Base-by-base conservation (phyloP, 1,140 invertebrate genomes). In the Octopus bimaculoides region DNA sequence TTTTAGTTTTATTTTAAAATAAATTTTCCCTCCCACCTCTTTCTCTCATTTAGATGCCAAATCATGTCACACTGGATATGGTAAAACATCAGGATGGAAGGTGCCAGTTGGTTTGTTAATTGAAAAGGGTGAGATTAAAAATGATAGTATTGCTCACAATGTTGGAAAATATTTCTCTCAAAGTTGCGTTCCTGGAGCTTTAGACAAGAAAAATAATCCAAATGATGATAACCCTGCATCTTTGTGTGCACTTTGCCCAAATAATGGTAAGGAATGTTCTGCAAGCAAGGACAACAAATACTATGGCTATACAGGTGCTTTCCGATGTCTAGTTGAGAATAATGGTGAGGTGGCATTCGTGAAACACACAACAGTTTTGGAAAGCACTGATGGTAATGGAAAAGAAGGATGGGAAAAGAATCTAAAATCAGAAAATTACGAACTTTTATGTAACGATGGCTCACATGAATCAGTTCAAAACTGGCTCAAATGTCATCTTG, bases 81-180 rank as follows among this genome's bases (percentile, higher is more conserved):
- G 94, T 81, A 95, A 93, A 78, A 96, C 95, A 0, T 96, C 96
- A 1, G 97, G 97, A 6, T 99, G 97, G 97, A 93, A 98, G 0
- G 95, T 97, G 85, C 97, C 97, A 0, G 89, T 98, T 85, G 96
- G 96, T 0, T 96, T 95, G 87, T 91, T 98, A 0, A 92, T 98
- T 17, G 95, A 95, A n/a, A 98, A 97, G 86, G 93, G 94, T 41
- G 95, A 96, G 93, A 96, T 98, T 80, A n/a, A 97, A 86, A 95
- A 95, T 9, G 97, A 96, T 87, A 94, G 97, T 90, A 95, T 96
- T 0, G 92, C 96, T 7, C 92, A 94, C 80, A 95, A 96, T 0
- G 96, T 96, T 0, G 94, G 82, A n/a, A 78, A 98, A 90, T 98
- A 97, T 89, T 98, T 98, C 88, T 93, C 93, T 1, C 96, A 96